These are phyloP conservation scores for Pyrocoelia pectoralis DNA, from an alignment of 2,888 invertebrate genomes.

Conservation along the genomic window DNA sequence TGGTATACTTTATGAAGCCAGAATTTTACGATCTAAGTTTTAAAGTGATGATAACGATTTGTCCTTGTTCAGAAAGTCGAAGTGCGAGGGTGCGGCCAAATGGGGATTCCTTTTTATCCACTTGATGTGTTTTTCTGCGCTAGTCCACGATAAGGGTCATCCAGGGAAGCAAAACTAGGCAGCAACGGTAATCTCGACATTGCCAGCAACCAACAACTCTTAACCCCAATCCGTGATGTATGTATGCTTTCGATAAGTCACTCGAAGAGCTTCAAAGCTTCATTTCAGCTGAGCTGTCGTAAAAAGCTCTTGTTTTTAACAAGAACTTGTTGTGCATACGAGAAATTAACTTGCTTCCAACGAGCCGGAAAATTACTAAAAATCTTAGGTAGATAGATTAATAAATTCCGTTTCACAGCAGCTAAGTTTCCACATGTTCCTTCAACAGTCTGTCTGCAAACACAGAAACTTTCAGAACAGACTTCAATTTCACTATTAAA, in stretches of 20 bases:
- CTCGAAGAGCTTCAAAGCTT: conserved; percentile 27
- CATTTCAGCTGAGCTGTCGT: conserved; percentile 22
- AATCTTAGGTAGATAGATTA: conserved; percentile 13
- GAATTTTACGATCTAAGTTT: conserved; percentile 49
- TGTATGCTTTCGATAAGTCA: conserved; percentile 35
- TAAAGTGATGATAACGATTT: conserved; percentile 48
- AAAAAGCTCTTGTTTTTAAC: conserved; percentile 24
- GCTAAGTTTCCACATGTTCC: too few species aligned
- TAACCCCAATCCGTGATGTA: conserved; percentile 43
- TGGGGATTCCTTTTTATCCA: conserved; percentile 54
- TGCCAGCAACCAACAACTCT: conserved; percentile 41
- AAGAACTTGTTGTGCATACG: conserved; percentile 29
- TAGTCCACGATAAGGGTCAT: conserved; percentile 53
- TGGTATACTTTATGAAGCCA: conserved; percentile 46
- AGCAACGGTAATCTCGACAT: conserved; percentile 44
- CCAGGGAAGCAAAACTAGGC: conserved; percentile 46
- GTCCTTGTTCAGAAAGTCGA: conserved; percentile 39
- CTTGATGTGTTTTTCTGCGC: conserved; percentile 55
- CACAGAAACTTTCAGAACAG: too few species aligned
- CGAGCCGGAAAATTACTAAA: conserved; percentile 29
- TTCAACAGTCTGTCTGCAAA: too few species aligned
- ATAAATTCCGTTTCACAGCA: conserved; percentile 2
- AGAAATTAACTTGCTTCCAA: conserved; percentile 29
- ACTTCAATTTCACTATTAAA: too few species aligned
- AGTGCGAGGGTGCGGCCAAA: conserved; percentile 43